Evolutionary conservation across 2,113 vertebrate genomes (phyloP).

Genomic region (Sinocyclocheilus grahami): DNA sequence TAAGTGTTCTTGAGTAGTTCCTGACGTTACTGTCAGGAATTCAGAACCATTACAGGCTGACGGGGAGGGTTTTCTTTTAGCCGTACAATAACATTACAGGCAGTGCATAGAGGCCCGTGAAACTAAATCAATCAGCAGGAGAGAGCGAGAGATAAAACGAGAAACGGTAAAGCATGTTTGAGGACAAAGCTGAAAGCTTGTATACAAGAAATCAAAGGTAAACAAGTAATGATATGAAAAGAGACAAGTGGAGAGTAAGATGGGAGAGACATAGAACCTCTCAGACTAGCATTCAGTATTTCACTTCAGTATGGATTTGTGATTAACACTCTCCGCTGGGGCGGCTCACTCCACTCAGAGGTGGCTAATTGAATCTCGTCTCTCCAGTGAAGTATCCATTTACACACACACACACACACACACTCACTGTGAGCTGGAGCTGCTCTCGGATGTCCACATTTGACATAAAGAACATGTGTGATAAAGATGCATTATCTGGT

Average conservation of each 20-base stretch:
- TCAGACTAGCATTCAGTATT: constrained; percentile 46
- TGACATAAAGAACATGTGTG: no score
- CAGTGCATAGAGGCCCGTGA: neutral
- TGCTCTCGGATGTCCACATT: neutral
- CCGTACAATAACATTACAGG: constrained; percentile 41
- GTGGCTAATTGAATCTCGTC: constrained; percentile 57
- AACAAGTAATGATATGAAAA: constrained; percentile 31
- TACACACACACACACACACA: constrained; percentile 2
- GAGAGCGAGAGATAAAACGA: constrained; percentile 23
- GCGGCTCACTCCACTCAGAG: constrained; percentile 32
- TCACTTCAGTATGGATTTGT: constrained; percentile 71
- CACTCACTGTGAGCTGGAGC: neutral
- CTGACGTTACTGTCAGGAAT: constrained; percentile 12
- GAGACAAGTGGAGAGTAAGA: constrained; percentile 37
- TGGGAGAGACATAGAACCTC: constrained; percentile 47
- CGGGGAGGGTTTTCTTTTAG: constrained; percentile 19
- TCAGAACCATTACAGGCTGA: constrained; percentile 41
- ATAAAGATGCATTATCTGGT: neutral
- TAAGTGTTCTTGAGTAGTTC: constrained; percentile 34
- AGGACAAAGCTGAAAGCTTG: constrained; percentile 39
- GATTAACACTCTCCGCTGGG: constrained; percentile 66
- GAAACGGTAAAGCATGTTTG: neutral
- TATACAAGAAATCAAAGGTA: constrained; percentile 61
- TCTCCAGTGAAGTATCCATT: constrained; percentile 35
- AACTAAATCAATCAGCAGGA: constrained; percentile 36